Base-by-base conservation (phyloP, 2,888 invertebrate genomes). In the Panopea generosa region DNA sequence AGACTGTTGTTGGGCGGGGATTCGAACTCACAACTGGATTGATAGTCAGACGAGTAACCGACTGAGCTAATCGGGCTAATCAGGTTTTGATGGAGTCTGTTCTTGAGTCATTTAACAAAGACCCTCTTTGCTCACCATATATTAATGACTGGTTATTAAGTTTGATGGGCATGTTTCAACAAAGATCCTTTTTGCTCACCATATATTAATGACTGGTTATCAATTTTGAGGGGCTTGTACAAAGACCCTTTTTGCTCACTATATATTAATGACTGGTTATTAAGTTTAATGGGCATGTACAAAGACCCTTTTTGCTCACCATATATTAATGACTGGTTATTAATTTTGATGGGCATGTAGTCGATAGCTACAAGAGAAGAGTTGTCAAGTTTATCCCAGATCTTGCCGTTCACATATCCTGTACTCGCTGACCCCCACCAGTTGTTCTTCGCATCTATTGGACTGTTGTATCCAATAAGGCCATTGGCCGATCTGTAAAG, bases 261-360 rank as follows among this genome's bases (percentile, higher is more conserved):
- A 84, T 91, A 90, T 9, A 93, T 82, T 16, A 93, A 84, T 0
- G 96, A 95, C 84, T 94, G 93, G 91, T 99, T 99, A 90, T 96
- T 97, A 95, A 96, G 96, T 86, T 97, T 96, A 90, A 95, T 98
- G 0, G 98, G 98, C 66, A 95, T 93, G 86, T 96, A 98, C n/a
- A n/a, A n/a, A n/a, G n/a, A n/a, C n/a, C n/a, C 33, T 33, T 33
- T 7, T 11, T 33, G 59, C 84, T 80, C 84, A 92, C 93, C 93
- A 84, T 91, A 90, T 9, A 93, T 82, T 16, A 93, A 84, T 0
- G 96, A 95, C 84, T 94, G 93, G 91, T 99, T 99, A 90, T 96
- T 97, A 95, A 96, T 96, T 86, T 97, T 96, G 90, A 95, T 98
- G 0, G 98, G 98, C 66, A 95, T 93, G 86, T 96, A 98, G 9